phyloP scores from a whole-genome alignment of 2,113 vertebrate species.

The Oncorhynchus masou region DNA sequence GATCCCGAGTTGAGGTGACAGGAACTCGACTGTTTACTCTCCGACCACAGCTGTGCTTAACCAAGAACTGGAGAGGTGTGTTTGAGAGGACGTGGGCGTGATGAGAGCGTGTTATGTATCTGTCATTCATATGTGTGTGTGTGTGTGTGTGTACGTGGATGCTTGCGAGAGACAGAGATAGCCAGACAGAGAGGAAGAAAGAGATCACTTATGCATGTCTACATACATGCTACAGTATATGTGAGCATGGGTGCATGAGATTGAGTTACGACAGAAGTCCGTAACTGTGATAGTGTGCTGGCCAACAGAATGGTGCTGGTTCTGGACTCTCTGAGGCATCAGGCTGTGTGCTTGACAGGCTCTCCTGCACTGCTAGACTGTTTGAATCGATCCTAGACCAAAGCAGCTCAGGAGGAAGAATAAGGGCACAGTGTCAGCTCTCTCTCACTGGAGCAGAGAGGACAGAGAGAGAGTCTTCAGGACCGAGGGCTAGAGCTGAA shows the following conservation, averaged over 20 bases:
- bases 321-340: neutral
- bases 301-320: neutral
- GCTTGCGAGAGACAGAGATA: neutral
- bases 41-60: no score
- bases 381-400: neutral
- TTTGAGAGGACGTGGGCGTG: no score
- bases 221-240: no score
- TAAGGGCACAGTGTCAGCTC: constrained; percentile 45
- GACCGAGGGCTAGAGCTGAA: neutral
- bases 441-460: constrained; percentile 11
- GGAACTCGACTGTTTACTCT: no score
- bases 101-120: no score
- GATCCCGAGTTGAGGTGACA: no score
- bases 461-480: neutral
- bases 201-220: neutral
- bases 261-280: no score
- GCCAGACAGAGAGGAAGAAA: neutral
- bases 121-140: no score
- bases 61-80: no score
- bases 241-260: no score
- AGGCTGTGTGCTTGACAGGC: no score
- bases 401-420: constrained; percentile 8
- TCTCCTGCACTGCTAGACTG: neutral
- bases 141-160: neutral
- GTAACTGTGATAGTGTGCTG: neutral